Base-by-base conservation (phyloP, 2,113 vertebrate genomes). In the Colossoma macropomum region DNA sequence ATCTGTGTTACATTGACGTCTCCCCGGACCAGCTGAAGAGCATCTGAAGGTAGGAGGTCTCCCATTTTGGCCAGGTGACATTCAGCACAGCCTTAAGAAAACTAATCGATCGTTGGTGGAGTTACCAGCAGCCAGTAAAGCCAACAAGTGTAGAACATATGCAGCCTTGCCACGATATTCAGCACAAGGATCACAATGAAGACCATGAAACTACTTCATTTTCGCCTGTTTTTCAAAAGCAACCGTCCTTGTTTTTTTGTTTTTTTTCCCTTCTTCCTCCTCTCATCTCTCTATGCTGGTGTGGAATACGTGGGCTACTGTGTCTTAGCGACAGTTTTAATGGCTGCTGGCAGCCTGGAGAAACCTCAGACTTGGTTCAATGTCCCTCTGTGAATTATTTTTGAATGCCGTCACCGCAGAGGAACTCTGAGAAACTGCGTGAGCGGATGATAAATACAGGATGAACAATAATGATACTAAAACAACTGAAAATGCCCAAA, bases 121-220 rank as follows among this genome's bases (percentile, higher is more conserved):
- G 28, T 66, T 25, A 32, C 27, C 6, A 32, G 28, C 13, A 32
- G 41, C 28, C 75, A 32, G 41, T 3, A 16, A 34, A 25, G 30
- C 50, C 48, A 15, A 25, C 25, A n/a, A 16, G 13, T 68, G 25
- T 9, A 16, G 8, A 2, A 38, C 52, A 19, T 80, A 76, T 66
- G 65, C 30, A 80, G 25, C 79, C 56, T 1, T 25, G 50, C 85
- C 84, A 86, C 79, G 70, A 30, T 59, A 68, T 83, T 81, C 32
- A 72, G 52, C 59, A 48, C 73, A 56, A 52, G 69, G 13, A 48
- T n/a, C 84, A 70, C 66, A 74, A 34, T 28, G 63, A 25, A 63
- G 68, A 77, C 54, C 50, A 52, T 71, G 71, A 56, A 81, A 86
- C 56, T 16, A 62, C 52, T 81, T 88, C 71, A 82, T 87, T 84